These are phyloP conservation scores for Manacus vitellinus DNA, from an alignment of 2,113 vertebrate species.

Conservation along the genomic window DNA sequence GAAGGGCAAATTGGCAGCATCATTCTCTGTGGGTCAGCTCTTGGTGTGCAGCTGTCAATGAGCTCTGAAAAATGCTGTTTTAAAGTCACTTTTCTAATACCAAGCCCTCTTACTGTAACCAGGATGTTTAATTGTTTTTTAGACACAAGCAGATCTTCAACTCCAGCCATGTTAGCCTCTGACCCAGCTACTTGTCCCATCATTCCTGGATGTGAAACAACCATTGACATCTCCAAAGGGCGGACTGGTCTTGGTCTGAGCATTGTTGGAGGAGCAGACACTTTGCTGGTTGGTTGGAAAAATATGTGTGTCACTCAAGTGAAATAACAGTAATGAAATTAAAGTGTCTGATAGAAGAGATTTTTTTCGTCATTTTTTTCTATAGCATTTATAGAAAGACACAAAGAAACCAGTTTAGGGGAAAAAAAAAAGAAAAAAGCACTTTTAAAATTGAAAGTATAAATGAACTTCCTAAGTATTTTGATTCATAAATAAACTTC, in stretches of 20 bases:
- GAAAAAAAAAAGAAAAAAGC: background rate
- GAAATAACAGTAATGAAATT: background rate
- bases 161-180: conserved; percentile 83
- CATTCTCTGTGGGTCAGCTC: background rate
- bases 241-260: conserved; percentile 93
- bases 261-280: conserved; percentile 96
- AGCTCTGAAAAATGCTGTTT: background rate
- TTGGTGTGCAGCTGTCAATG: background rate
- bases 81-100: background rate
- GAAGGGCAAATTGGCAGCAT: background rate
- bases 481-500: background rate
- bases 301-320: background rate
- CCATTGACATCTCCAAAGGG: conserved; percentile 96
- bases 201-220: conserved; percentile 97
- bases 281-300: conserved; percentile 85
- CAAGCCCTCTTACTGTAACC: background rate
- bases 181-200: conserved; percentile 94
- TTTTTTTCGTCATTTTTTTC: background rate
- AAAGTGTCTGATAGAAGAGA: background rate
- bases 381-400: background rate
- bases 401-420: background rate
- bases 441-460: background rate
- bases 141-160: conserved; percentile 90
- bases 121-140: background rate
- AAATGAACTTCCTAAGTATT: background rate